Evolutionary conservation across 2,797 vertebrate species (phyloP).

Genomic region (Menidia menidia): DNA sequence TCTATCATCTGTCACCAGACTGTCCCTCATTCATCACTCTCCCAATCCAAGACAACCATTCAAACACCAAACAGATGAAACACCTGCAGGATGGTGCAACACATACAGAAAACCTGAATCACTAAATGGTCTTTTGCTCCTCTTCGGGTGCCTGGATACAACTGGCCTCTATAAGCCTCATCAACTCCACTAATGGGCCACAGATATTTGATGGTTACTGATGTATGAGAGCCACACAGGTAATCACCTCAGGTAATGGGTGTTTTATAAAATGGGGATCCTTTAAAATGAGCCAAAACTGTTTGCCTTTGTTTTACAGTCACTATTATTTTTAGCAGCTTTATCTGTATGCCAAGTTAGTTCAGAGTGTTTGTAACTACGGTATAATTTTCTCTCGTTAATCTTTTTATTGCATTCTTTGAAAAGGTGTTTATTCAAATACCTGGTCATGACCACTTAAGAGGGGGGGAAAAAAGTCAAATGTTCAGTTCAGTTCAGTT

Average conservation of each 20-base stretch:
- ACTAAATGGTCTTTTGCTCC: constrained; percentile 36
- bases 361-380: constrained; percentile 13
- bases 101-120: constrained; percentile 21
- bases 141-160: constrained; percentile 58
- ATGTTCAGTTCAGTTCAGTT: constrained; percentile 15
- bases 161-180: constrained; percentile 75
- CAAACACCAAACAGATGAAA: constrained; percentile 49
- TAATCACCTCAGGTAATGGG: constrained; percentile 43
- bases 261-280: constrained; percentile 57
- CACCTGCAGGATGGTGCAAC: constrained; percentile 47
- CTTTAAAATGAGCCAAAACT: constrained; percentile 42
- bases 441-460: not conserved
- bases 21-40: constrained; percentile 53
- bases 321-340: constrained; percentile 26
- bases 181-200: constrained; percentile 74
- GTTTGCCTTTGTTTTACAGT: constrained; percentile 47
- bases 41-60: constrained; percentile 28
- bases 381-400: not conserved
- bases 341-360: constrained; percentile 2
- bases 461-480: not conserved
- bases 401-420: constrained; percentile 2
- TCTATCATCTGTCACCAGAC: constrained; percentile 61
- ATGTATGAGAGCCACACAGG: constrained; percentile 53
- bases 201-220: constrained; percentile 54
- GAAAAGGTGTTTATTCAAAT: not conserved